Evolutionary conservation across 2,113 vertebrate species (phyloP).

Genomic region (Siniperca chuatsi): DNA sequence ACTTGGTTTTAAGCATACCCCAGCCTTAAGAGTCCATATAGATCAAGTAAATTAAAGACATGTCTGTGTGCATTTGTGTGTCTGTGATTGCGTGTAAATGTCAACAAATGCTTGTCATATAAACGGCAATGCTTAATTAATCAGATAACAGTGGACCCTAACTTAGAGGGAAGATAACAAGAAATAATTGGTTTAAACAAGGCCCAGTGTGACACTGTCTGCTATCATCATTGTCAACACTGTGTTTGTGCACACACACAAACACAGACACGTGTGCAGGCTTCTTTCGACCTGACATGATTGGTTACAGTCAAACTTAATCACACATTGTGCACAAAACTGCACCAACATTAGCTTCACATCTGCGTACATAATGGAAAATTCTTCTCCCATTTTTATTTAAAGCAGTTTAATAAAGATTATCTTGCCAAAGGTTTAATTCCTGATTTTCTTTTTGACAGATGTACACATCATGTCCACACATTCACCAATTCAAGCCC

Average conservation of each 20-base stretch:
- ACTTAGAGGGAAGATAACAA: slow-evolving; percentile 24
- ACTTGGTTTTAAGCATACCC: not conserved
- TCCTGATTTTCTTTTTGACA: not conserved
- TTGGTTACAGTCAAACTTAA: slow-evolving; percentile 15
- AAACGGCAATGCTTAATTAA: slow-evolving; percentile 27
- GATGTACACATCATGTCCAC: no score
- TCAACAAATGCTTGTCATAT: slow-evolving; percentile 35
- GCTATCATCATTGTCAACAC: slow-evolving; percentile 33
- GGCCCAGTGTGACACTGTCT: slow-evolving; percentile 54
- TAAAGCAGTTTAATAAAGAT: not conserved
- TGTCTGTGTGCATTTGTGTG: not conserved
- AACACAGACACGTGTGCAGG: slow-evolving; percentile 18
- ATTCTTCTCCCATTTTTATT: not conserved
- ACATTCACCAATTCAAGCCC: not conserved
- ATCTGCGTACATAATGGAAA: not conserved
- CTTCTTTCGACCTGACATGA: not conserved
- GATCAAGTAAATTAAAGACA: not conserved
- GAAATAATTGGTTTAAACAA: slow-evolving; percentile 58
- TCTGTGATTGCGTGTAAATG: slow-evolving; percentile 22
- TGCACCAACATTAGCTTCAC: not conserved
- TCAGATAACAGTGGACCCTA: slow-evolving; percentile 6
- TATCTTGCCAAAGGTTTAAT: not conserved
- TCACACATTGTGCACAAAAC: not conserved
- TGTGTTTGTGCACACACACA: slow-evolving; percentile 10
- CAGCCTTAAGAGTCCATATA: not conserved